phyloP scores from a whole-genome alignment of 2,797 vertebrate species.

The Vipera ursinii region DNA sequence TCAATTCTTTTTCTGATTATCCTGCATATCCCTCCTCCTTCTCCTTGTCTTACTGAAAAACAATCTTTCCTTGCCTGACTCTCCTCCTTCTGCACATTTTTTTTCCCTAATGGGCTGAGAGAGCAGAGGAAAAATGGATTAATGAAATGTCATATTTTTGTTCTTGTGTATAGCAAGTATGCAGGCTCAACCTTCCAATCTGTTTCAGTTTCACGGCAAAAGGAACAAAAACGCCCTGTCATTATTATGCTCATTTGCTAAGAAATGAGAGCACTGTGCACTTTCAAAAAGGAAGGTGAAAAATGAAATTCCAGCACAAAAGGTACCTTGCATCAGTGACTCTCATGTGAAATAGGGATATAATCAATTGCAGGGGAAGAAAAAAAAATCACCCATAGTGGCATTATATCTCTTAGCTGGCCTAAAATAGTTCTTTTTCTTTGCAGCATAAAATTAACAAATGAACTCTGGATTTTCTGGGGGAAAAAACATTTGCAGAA shows the following conservation, averaged over 20 bases:
- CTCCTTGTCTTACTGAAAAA: slow-evolving; percentile 10
- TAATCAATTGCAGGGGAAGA: background rate
- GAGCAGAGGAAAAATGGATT: slow-evolving; percentile 34
- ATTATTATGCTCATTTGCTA: slow-evolving; percentile 12
- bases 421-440: slow-evolving; percentile 34
- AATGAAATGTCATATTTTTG: slow-evolving; percentile 47
- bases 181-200: background rate
- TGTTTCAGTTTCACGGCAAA: slow-evolving; percentile 29
- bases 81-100: background rate
- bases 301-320: slow-evolving; percentile 46
- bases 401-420: slow-evolving; percentile 2
- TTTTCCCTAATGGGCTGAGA: background rate
- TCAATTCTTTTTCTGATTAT: background rate
- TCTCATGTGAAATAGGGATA: background rate
- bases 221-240: slow-evolving; percentile 30
- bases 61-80: slow-evolving; percentile 16
- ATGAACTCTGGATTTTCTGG: background rate
- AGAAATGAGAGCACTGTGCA: slow-evolving; percentile 33
- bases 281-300: slow-evolving; percentile 36
- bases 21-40: background rate
- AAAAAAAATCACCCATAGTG: slow-evolving; percentile 2
- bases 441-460: slow-evolving; percentile 10
- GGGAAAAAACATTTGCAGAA: background rate
- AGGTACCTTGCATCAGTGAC: slow-evolving; percentile 21
- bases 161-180: background rate